A percentile compares a stretch with the other conserved stretches of the same genome.
phyloP scores from a whole-genome alignment of 2,113 vertebrate species.

The Cryptotis parvus region DNA sequence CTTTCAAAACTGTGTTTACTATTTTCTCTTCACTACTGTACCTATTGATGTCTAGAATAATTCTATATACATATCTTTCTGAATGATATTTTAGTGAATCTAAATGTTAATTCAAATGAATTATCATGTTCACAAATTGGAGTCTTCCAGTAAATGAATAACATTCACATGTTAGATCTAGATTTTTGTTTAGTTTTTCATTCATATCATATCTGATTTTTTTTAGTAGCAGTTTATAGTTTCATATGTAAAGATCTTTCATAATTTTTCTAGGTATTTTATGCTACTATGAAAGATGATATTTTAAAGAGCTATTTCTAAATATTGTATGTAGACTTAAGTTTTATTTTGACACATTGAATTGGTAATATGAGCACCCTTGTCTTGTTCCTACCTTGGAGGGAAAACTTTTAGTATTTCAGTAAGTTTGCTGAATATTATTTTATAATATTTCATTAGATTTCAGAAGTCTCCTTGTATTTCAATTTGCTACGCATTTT shows the following conservation, averaged over 20 bases:
- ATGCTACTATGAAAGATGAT: slow-evolving; percentile 1
- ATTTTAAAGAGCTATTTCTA: slow-evolving; percentile 45
- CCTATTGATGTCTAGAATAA: background rate
- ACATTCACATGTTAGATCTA: background rate
- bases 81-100: background rate
- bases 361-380: background rate
- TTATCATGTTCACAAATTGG: slow-evolving; percentile 32
- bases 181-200: slow-evolving; percentile 37
- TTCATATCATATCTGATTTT: slow-evolving; percentile 7
- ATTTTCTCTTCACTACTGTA: background rate
- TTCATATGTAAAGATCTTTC: slow-evolving; percentile 9
- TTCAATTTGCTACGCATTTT: slow-evolving; percentile 43
- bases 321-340: slow-evolving; percentile 4
- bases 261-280: slow-evolving; percentile 19
- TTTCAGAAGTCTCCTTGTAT: background rate
- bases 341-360: background rate
- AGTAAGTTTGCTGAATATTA: slow-evolving; percentile 39
- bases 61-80: background rate
- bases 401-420: slow-evolving; percentile 25
- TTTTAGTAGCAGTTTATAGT: background rate
- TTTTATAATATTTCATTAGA: slow-evolving; percentile 45
- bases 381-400: background rate
- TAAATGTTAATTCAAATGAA: background rate
- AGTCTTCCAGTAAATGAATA: background rate
- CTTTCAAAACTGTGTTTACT: slow-evolving; percentile 13